These are phyloP conservation scores for Rhynchomys soricoides DNA, from an alignment of 2,113 vertebrate genomes.

Conservation along the genomic window DNA sequence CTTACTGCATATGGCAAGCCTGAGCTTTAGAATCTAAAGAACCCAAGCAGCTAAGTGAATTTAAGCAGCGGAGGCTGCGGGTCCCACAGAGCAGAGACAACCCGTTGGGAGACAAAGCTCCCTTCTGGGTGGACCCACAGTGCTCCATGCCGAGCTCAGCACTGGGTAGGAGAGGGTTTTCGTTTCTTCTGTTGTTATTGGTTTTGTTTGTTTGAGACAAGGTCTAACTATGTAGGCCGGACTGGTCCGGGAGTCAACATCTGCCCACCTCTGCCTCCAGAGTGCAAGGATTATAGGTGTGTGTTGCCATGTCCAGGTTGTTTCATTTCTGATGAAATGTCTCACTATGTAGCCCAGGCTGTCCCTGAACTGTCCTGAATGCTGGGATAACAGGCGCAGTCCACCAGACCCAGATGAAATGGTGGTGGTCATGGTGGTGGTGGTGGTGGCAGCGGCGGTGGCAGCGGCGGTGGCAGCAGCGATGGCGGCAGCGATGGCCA, in stretches of 20 bases:
- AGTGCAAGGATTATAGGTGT: not conserved
- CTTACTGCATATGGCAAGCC: not conserved
- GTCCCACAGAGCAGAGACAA: not conserved
- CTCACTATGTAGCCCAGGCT: not conserved
- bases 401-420: not conserved
- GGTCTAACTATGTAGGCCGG: not conserved
- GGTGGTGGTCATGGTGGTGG: no score
- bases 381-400: not conserved
- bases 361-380: no score
- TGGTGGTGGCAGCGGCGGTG: no score
- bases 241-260: not conserved
- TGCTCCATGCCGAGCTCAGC: not conserved
- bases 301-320: not conserved
- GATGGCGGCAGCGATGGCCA: fast-evolving
- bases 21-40: not conserved
- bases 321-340: not conserved
- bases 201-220: not conserved
- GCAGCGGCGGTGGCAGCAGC: fast-evolving
- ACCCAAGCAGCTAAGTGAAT: not conserved
- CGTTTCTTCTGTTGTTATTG: not conserved
- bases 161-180: not conserved
- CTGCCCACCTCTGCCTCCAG: not conserved
- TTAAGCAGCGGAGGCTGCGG: not conserved
- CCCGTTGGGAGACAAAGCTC: not conserved
- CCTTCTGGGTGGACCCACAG: no score